Conservation (phyloP, 2,888 invertebrate genomes). For the Pristionchus exspectatus region DNA sequence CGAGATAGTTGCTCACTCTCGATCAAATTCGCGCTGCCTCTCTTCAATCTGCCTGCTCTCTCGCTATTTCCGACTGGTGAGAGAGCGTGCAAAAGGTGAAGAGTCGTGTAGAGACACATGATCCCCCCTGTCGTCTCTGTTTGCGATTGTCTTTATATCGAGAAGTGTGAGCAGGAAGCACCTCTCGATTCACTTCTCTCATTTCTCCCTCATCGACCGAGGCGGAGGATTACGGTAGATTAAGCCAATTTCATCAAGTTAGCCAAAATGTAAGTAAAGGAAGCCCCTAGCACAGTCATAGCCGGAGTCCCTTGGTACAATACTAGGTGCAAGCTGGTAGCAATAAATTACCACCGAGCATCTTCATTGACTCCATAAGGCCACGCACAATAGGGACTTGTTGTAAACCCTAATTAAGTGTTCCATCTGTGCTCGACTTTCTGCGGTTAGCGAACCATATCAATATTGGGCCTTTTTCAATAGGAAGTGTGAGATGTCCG, state of each 20-base stretch:
- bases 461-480: conserved; percentile 14
- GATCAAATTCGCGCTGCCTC: conserved; percentile 49
- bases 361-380: conserved; percentile 10
- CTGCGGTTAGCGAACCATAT: not conserved
- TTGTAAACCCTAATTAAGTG: conserved; percentile 38
- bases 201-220: not conserved
- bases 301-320: not conserved
- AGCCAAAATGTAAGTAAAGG: not conserved
- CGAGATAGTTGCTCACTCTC: conserved; percentile 44
- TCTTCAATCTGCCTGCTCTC: conserved; percentile 1
- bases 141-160: conserved; percentile 55
- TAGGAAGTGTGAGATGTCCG: not conserved
- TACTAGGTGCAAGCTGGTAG: not conserved
- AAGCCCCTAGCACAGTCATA: not conserved
- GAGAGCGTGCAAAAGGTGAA: not conserved
- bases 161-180: conserved; percentile 48
- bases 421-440: conserved; percentile 41
- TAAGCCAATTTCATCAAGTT: conserved; percentile 16
- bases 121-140: conserved; percentile 45
- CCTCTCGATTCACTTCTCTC: conserved; percentile 24
- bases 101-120: not conserved
- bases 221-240: conserved; percentile 11
- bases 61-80: not conserved
- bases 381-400: not conserved
- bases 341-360: not conserved